Base-by-base conservation (phyloP, 2,113 vertebrate genomes). In the Urocitellus parryii region DNA sequence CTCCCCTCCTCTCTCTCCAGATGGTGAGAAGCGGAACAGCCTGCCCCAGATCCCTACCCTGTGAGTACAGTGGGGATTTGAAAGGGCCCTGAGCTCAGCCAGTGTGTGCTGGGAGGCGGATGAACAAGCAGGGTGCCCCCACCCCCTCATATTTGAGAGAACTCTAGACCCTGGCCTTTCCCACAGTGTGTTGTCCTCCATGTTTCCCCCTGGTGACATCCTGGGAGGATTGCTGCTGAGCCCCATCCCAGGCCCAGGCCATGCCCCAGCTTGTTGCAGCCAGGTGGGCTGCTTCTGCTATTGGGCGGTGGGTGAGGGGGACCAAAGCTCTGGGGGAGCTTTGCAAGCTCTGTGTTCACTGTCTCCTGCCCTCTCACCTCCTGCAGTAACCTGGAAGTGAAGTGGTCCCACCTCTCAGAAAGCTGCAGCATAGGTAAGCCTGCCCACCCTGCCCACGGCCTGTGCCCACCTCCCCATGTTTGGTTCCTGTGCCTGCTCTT, bases 11-110 rank as follows among this genome's bases (percentile, higher is more conserved):
- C 67, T 96, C 53, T 76, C 90, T 53, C 48, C 90, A 99, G 99
- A 98, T 18, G 96, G 95, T 20, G 99, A 99, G 92, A 98, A 98
- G 92, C 95, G 98, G 90, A 97, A 94, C 98, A 98, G 98, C 97
- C 97, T 99, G 85, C 99, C 99, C 0, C 97, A 98, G 95, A 98
- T 99, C 93, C 99, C 99, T 0, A 51, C 74, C 25, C 96, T 97
- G 99, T 99, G 98, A 98, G 99, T 98, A 94, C 24, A 24, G 0
- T 0, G 2, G 0, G 0, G 0, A 80, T 16, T 18, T 0, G 0
- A 5, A 45, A 45, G 42, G 53, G 37, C 34, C 65, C 61, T 1
- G 5, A 3, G 9, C 67, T 56, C 72, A 48, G 76, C 56, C 91
- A 2, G 0, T 0, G 63, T 37, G 51, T 78, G 10, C 53, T 10